These are phyloP conservation scores for Drosophila triauraria DNA, from an alignment of 1,140 invertebrate genomes.

Conservation along the genomic window DNA sequence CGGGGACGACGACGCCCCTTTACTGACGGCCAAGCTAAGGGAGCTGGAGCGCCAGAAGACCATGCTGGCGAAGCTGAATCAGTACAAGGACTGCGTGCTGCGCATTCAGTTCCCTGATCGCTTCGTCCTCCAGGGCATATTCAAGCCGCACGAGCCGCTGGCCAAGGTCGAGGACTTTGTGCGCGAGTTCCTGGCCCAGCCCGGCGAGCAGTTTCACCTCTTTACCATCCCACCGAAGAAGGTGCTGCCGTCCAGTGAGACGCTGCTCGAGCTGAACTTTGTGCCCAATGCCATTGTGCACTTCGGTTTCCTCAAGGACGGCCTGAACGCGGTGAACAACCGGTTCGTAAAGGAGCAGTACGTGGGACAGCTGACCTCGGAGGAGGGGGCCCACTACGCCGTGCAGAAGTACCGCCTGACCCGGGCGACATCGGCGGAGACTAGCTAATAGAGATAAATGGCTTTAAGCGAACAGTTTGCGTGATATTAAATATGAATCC, in stretches of 20 bases:
- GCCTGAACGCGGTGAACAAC: slow-evolving; percentile 39
- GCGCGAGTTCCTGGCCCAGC: slow-evolving; percentile 88
- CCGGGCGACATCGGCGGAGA: slow-evolving; percentile 29
- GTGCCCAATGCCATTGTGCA: slow-evolving; percentile 92
- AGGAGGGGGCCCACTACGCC: slow-evolving; percentile 69
- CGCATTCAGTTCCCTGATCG: slow-evolving; percentile 93
- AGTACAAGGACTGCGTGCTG: slow-evolving; percentile 91
- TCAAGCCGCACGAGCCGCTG: slow-evolving; percentile 90
- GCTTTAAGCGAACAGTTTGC: slow-evolving; percentile 64
- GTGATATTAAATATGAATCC: slow-evolving; percentile 68
- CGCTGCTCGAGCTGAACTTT: slow-evolving; percentile 89
- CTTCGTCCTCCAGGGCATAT: slow-evolving; percentile 92
- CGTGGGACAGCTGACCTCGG: slow-evolving; percentile 60
- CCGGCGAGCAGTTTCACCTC: slow-evolving; percentile 89
- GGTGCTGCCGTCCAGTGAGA: slow-evolving; percentile 86
- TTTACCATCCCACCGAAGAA: slow-evolving; percentile 92
- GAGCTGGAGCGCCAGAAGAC: slow-evolving; percentile 88
- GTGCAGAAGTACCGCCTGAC: slow-evolving; percentile 70
- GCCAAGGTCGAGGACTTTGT: slow-evolving; percentile 90
- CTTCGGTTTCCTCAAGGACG: slow-evolving; percentile 86
- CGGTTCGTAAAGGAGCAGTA: slow-evolving; percentile 60
- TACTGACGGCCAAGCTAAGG: slow-evolving; percentile 88
- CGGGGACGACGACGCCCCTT: slow-evolving; percentile 88
- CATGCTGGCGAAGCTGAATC: slow-evolving; percentile 87
- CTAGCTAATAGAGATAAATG: slow-evolving; percentile 46